Conservation (phyloP, 2,113 vertebrate species). For the Haemorhous mexicanus region DNA sequence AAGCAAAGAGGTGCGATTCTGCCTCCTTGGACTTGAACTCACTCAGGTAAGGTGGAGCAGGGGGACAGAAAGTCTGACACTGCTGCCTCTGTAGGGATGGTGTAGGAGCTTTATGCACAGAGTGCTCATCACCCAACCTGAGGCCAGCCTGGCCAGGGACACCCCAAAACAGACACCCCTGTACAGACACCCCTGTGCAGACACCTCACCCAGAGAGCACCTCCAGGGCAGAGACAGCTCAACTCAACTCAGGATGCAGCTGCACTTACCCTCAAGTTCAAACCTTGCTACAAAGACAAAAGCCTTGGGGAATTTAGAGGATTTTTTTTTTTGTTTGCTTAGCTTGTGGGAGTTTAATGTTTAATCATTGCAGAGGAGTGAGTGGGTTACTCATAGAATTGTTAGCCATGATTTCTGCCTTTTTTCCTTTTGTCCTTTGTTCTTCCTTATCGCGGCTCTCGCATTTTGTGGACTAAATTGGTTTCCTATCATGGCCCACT, state of each 20-base stretch:
- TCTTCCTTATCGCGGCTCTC: neutral
- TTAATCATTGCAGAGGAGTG: constrained; percentile 35
- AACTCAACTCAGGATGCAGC: accelerated
- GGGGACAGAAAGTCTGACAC: neutral
- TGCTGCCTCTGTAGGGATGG: neutral
- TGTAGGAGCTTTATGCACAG: neutral
- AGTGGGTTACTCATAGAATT: constrained; percentile 32
- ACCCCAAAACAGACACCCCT: accelerated
- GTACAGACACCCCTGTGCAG: neutral
- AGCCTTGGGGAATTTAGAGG: constrained; percentile 16
- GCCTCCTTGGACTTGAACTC: neutral
- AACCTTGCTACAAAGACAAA: neutral
- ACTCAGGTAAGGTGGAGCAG: neutral
- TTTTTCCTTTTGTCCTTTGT: constrained; percentile 49
- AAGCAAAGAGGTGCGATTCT: neutral
- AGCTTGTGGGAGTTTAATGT: constrained; percentile 51
- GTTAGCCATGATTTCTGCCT: constrained; percentile 27
- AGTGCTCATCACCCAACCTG: neutral
- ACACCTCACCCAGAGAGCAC: neutral
- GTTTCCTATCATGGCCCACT: neutral
- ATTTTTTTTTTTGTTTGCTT: neutral
- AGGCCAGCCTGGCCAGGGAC: neutral
- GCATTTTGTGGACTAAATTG: neutral
- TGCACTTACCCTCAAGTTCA: neutral
- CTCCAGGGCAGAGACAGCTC: neutral